Percentiles rank a stretch among this genome's conserved stretches.
phyloP scores from a whole-genome alignment of 2,797 vertebrate species.

The Melanotaenia trifasciata region DNA sequence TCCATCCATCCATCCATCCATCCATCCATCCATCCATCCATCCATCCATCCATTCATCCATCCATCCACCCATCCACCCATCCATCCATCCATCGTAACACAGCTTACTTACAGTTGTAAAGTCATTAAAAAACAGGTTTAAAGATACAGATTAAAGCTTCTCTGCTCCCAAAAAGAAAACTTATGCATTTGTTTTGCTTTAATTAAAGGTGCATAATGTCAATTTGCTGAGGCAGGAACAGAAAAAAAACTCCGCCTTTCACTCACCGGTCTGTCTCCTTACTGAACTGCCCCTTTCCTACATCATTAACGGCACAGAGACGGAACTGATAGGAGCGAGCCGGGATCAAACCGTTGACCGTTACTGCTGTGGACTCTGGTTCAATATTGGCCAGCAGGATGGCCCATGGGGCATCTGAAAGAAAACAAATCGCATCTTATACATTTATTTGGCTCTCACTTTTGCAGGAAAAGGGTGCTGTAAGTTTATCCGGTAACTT shows the following conservation, averaged over 20 bases:
- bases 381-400: conserved; percentile 91
- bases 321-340: conserved; percentile 96
- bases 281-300: conserved; percentile 95
- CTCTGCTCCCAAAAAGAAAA: neutral
- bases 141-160: neutral
- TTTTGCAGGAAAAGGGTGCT: neutral
- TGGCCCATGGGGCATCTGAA: conserved; percentile 93
- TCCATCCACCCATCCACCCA: too few species aligned
- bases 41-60: too few species aligned
- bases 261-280: conserved; percentile 93
- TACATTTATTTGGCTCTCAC: neutral
- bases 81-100: too few species aligned
- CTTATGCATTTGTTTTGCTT: neutral
- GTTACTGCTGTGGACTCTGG: conserved; percentile 86
- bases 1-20: too few species aligned
- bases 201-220: conserved; percentile 2
- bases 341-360: conserved; percentile 91
- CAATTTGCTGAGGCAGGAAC: neutral
- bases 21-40: too few species aligned
- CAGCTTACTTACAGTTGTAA: too few species aligned
- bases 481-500: neutral
- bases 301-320: conserved; percentile 95
- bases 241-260: conserved; percentile 8
- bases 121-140: neutral
- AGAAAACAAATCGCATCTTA: conserved; percentile 1